Conservation (phyloP, 2,113 vertebrate species). For the Campylomormyrus tamandua region DNA sequence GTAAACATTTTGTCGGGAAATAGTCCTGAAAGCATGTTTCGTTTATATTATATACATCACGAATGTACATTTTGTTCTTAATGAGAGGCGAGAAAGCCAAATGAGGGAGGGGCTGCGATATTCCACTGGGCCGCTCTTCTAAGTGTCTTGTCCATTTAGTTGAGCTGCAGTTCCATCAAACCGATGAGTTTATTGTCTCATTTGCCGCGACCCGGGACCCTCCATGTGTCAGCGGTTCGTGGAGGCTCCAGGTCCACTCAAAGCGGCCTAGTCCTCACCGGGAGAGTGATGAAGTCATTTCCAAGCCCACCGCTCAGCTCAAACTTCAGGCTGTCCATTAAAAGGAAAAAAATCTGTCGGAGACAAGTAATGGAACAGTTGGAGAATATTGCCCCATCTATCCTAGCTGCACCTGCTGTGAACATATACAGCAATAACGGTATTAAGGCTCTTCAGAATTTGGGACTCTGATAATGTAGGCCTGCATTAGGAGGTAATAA, state of each 20-base stretch:
- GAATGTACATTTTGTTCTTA: not conserved
- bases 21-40: not conserved
- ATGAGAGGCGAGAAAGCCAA: not conserved
- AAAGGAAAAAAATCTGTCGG: constrained; percentile 24
- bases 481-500: constrained; percentile 36
- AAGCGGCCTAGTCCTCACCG: constrained; percentile 3
- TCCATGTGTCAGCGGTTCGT: constrained; percentile 18
- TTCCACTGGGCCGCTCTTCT: not conserved
- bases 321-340: constrained; percentile 29
- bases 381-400: constrained; percentile 38
- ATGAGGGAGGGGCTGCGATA: not conserved
- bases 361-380: constrained; percentile 26
- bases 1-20: not conserved
- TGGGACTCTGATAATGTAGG: constrained; percentile 34
- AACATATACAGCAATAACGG: constrained; percentile 35
- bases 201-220: not conserved
- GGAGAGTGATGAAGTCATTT: constrained; percentile 38
- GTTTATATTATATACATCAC: not conserved
- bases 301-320: constrained; percentile 36
- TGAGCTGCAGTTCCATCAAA: not conserved
- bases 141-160: constrained; percentile 11
- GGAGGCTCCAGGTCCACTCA: constrained; percentile 19
- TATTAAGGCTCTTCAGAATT: constrained; percentile 37
- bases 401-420: constrained; percentile 21
- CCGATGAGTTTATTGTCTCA: constrained; percentile 18